A percentile compares a stretch with the other conserved stretches of the same genome.
Conservation (phyloP, 2,888 invertebrate genomes). For the Chrysolina haemoptera region DNA sequence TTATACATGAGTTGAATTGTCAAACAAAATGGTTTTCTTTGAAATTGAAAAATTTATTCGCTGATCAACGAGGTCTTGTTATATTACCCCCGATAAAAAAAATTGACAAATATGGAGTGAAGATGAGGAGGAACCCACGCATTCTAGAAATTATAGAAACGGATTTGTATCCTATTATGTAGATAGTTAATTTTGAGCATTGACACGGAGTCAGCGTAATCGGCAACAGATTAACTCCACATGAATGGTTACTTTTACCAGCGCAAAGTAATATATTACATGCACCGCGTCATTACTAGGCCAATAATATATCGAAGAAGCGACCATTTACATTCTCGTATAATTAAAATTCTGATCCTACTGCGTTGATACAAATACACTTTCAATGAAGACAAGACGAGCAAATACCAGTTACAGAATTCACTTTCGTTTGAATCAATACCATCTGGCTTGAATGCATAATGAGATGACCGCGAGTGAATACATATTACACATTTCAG, state of each 20-base stretch:
- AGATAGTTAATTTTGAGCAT: neutral
- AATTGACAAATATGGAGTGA: too few relatives aligned
- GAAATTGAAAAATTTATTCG: too few relatives aligned
- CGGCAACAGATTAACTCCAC: constrained; percentile 11
- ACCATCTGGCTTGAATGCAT: constrained; percentile 20
- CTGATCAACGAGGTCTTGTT: too few relatives aligned
- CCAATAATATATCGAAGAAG: constrained; percentile 30
- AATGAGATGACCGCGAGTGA: neutral
- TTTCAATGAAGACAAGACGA: constrained; percentile 32
- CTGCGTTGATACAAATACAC: constrained; percentile 37
- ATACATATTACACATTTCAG: neutral
- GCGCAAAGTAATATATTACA: constrained; percentile 24
- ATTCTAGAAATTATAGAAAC: neutral
- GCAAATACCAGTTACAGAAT: constrained; percentile 27
- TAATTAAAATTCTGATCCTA: constrained; percentile 29
- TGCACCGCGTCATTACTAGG: constrained; percentile 34
- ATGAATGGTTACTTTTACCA: constrained; percentile 32
- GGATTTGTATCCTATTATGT: too few relatives aligned
- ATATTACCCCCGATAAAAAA: too few relatives aligned
- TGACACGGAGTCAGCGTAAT: neutral
- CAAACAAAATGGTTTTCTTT: too few relatives aligned
- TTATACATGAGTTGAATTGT: too few relatives aligned
- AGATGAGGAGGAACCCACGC: too few relatives aligned
- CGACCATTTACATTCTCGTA: constrained; percentile 19
- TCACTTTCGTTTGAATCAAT: constrained; percentile 29